phyloP scores from a whole-genome alignment of 2,888 invertebrate species.

The Pseudeuparius sepicola region DNA sequence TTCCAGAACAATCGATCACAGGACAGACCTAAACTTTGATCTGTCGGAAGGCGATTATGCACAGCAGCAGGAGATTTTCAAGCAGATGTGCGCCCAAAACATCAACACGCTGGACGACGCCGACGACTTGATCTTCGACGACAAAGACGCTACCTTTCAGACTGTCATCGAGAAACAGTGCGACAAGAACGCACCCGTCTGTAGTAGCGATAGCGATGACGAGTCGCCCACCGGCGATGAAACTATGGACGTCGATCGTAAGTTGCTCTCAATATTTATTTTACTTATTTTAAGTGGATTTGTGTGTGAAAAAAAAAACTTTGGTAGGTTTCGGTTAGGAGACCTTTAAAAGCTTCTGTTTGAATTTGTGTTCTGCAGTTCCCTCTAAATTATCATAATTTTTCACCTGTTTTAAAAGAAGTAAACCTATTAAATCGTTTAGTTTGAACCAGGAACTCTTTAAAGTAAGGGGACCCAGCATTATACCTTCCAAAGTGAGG shows the following conservation, averaged over 20 bases:
- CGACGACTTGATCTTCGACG: conserved; percentile 41
- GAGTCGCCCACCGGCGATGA: conserved; percentile 38
- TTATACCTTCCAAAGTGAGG: too few relatives aligned
- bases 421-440: too few relatives aligned
- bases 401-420: too few relatives aligned
- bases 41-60: conserved; percentile 42
- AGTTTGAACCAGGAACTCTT: too few relatives aligned
- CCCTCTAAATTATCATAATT: too few relatives aligned
- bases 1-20: conserved; percentile 35
- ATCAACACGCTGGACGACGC: conserved; percentile 36
- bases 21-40: conserved; percentile 38
- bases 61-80: conserved; percentile 48
- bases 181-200: conserved; percentile 34
- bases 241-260: conserved; percentile 41
- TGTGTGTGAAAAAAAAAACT: too few relatives aligned
- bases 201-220: conserved; percentile 43
- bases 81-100: conserved; percentile 43
- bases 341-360: too few relatives aligned
- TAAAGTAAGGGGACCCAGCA: too few relatives aligned
- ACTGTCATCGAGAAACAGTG: conserved; percentile 41
- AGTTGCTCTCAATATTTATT: too few relatives aligned
- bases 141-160: conserved; percentile 40
- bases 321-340: too few relatives aligned
- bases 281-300: too few relatives aligned
- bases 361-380: too few relatives aligned